Evolutionary conservation across 1,140 invertebrate species (phyloP).

Genomic region (Eubasilissa regina): DNA sequence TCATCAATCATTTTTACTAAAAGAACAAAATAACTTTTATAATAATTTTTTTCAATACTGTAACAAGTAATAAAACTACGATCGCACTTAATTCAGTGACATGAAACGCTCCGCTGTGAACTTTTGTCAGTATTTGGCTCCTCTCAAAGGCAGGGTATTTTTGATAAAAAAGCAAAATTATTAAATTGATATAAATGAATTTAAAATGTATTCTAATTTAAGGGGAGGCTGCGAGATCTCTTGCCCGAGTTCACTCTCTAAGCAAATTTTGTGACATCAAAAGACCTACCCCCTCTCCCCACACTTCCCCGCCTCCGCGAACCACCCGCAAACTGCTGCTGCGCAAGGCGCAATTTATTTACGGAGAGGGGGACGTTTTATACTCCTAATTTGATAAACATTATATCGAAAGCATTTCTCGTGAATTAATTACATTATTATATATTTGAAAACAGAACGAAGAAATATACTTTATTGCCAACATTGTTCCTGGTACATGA

Average conservation of each 20-base stretch:
- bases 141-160: constrained; percentile 9
- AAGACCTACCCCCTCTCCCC: constrained; percentile 25
- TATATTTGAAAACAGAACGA: too few relatives aligned
- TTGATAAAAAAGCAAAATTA: constrained; percentile 29
- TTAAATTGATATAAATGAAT: constrained; percentile 59
- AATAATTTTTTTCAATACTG: too few relatives aligned
- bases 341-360: constrained; percentile 33
- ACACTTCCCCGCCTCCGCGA: neutral
- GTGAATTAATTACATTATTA: constrained; percentile 55
- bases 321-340: neutral
- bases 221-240: constrained; percentile 36
- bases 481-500: too few relatives aligned
- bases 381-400: constrained; percentile 60
- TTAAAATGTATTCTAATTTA: constrained; percentile 57
- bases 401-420: constrained; percentile 60
- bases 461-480: too few relatives aligned
- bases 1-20: too few relatives aligned
- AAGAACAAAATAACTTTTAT: too few relatives aligned
- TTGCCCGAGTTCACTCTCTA: constrained; percentile 55
- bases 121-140: neutral
- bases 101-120: neutral
- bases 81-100: neutral
- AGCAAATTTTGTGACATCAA: constrained; percentile 58
- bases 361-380: constrained; percentile 49
- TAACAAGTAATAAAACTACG: neutral